Conservation (phyloP, 2,888 invertebrate genomes). For the Rambutsinella grinnellia region DNA sequence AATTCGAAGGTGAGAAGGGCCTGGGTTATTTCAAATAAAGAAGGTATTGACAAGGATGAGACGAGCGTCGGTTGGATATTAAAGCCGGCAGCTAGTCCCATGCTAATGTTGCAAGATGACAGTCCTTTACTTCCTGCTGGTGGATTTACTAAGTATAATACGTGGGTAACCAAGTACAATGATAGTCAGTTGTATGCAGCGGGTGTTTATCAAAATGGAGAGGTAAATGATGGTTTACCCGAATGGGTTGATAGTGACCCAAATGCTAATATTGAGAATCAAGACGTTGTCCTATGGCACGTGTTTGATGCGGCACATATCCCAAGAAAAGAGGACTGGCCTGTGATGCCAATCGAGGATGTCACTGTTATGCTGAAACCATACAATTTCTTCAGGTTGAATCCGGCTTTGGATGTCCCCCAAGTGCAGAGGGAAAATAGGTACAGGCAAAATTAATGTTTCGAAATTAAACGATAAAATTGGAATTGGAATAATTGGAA, state of each 20-base stretch:
- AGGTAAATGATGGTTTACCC: slow-evolving; percentile 19
- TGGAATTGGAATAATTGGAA: too few species aligned
- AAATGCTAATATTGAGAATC: not conserved
- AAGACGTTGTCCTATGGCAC: slow-evolving; percentile 29
- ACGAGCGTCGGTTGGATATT: not conserved
- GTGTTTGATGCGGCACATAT: slow-evolving; percentile 15
- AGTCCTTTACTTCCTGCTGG: not conserved
- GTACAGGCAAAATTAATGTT: not conserved
- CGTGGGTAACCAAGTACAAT: not conserved
- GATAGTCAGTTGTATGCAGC: not conserved
- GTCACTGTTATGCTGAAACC: slow-evolving; percentile 4
- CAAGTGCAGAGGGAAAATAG: not conserved
- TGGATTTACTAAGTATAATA: not conserved
- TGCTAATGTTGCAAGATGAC: not conserved
- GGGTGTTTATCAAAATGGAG: slow-evolving; percentile 9
- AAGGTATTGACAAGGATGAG: not conserved
- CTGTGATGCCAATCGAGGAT: slow-evolving; percentile 40
- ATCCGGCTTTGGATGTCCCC: slow-evolving; percentile 20
- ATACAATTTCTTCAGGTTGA: slow-evolving; percentile 3
- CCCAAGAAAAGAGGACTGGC: slow-evolving; percentile 34
- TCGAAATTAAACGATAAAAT: too few species aligned
- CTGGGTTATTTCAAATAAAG: not conserved
- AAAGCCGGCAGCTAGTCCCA: not conserved
- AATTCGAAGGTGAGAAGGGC: not conserved
- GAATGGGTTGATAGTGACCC: slow-evolving; percentile 7